phyloP scores from a whole-genome alignment of 2,113 vertebrate species.

The Proterorhinus semilunaris region DNA sequence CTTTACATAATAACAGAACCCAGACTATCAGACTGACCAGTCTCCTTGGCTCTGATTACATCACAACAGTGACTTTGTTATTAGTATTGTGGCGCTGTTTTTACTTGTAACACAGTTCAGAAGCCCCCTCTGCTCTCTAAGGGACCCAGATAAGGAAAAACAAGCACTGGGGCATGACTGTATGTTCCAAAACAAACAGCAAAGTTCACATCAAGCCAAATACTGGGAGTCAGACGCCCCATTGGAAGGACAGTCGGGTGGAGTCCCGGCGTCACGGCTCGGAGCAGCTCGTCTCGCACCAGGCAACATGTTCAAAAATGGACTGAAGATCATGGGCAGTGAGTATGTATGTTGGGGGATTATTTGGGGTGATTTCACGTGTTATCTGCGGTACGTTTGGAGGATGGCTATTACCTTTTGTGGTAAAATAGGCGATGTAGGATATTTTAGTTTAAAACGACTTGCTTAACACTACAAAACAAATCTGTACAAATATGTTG shows the following conservation, averaged over 20 bases:
- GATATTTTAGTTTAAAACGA: background rate
- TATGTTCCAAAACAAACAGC: conserved; percentile 64
- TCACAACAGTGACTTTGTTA: conserved; percentile 5
- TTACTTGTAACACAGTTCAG: conserved; percentile 15
- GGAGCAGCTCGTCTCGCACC: conserved; percentile 5
- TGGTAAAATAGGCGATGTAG: background rate
- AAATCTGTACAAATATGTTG: background rate
- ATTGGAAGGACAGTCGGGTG: conserved; percentile 30
- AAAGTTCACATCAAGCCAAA: conserved; percentile 76
- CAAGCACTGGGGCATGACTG: conserved; percentile 16
- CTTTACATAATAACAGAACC: background rate
- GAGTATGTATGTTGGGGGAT: conserved; percentile 50
- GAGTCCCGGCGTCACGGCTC: conserved; percentile 6
- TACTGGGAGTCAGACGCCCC: conserved; percentile 29
- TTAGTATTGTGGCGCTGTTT: conserved; percentile 14
- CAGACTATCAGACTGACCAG: conserved; percentile 27
- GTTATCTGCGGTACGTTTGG: background rate
- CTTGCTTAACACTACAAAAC: too few species aligned
- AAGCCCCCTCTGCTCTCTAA: background rate
- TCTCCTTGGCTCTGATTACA: conserved; percentile 10
- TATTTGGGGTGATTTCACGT: background rate
- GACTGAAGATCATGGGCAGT: conserved; percentile 68
- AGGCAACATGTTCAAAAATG: conserved; percentile 60
- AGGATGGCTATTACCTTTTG: background rate
- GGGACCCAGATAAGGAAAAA: conserved; percentile 31